phyloP scores from a whole-genome alignment of 2,888 invertebrate genomes.

The Notodonta ziczac region DNA sequence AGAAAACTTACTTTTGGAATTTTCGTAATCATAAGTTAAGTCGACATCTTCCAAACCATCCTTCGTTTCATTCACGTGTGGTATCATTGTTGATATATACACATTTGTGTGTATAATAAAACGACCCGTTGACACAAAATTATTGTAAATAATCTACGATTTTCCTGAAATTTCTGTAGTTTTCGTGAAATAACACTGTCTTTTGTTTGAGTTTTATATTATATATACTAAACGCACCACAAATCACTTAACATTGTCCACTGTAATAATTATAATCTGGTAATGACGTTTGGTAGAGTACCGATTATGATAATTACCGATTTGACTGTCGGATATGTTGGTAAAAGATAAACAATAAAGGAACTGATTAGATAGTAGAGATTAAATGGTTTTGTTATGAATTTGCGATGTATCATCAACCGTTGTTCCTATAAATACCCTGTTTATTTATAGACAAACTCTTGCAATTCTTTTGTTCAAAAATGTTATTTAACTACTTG shows the following conservation, averaged over 20 bases:
- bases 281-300: conserved; percentile 27
- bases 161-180: neutral
- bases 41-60: conserved; percentile 50
- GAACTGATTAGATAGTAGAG: conserved; percentile 1
- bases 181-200: neutral
- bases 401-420: neutral
- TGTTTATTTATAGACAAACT: no score
- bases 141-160: neutral
- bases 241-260: conserved; percentile 9
- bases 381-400: conserved; percentile 5
- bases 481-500: no score
- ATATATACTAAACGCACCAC: neutral
- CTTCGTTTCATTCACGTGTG: conserved; percentile 54
- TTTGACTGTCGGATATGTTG: conserved; percentile 18
- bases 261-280: conserved; percentile 5
- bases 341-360: conserved; percentile 1
- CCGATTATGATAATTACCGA: conserved; percentile 24
- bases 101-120: neutral
- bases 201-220: neutral
- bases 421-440: no score
- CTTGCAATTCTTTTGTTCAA: no score
- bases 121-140: neutral
- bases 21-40: conserved; percentile 44
- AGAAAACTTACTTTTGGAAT: conserved; percentile 46
- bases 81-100: conserved; percentile 52